Base-by-base conservation (phyloP, 2,113 vertebrate genomes). In the Raja brachyura region DNA sequence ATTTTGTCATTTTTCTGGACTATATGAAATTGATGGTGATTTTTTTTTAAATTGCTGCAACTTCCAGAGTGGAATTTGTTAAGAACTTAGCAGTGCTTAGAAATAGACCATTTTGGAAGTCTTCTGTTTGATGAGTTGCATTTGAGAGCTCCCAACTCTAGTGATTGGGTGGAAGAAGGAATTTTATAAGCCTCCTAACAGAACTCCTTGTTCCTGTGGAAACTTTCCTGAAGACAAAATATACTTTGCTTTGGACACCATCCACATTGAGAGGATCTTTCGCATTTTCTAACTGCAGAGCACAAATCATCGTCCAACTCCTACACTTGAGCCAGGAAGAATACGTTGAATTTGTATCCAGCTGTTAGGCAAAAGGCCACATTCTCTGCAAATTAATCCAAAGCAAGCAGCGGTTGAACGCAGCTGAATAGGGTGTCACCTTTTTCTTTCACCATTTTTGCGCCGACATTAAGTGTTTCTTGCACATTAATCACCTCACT, bases 201-300 rank as follows among this genome's bases (percentile, higher is more conserved):
- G 59, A n/a, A 63, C 59, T 63, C 28, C 8, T 63, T 33, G 83
- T 88, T 88, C 59, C 83, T 88, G 83, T 31, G 63, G 59, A 63
- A 88, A n/a, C 28, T 63, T 31, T 88, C 83, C n/a, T 88, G 83
- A 88, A 66, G 59, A 63, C 83, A 88, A 63, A 63, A 83, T 59
- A 66, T 88, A 66, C 59, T 88, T 88, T 31, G 9, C 59, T 63
- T 92, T 74, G 66, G 33, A 48, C 31, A 54, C 14, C 68, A 28
- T 92, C 90, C 39, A 92, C 28, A 4, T 18, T 25, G 66, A 73
- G n/a, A 25, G 31, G 25, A 14, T 92, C 68, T 92, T 66, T 48
- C 66, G 48, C 8, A 33, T 73, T 11, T 70, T 74, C 59, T 92
- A 48, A 73, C 66, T 73, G 68, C 25, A 33, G 11, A 61, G 61